Evolutionary conservation across 2,888 invertebrate genomes (phyloP), one percentile per base, ranked within the genome.

Genomic region (Neelides folsomi): DNA sequence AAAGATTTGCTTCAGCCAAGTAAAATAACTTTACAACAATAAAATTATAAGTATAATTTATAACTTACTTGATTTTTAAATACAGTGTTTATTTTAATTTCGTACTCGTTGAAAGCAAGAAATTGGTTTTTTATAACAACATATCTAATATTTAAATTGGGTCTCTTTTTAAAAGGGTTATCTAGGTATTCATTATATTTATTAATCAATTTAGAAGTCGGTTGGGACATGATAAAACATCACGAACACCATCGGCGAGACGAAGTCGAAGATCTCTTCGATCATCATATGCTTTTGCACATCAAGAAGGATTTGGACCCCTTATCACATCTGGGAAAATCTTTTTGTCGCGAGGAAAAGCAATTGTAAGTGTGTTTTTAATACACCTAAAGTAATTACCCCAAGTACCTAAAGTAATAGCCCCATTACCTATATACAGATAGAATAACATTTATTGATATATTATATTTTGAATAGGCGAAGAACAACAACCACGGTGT

Each of bases 271-370:
- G 90, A 66, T 93, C 92, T 34, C 79, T 95, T 58, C 83, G 95
- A 52, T 94, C 94, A 10, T 95, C 97, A 52, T 93, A 98, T 74
- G 97, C 97, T 9, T 98, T 98, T 75, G 92, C 97, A 52, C 97
- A 98, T 74, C 92, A 93, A 68, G 89, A 92, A 76, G 94, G 94
- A 65, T 95, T 94, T 72, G 94, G 94, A 45, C 79, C 90, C 16
- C 83, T 98, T 65, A 98, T 98, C 70, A 97, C 94, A 10, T 90
- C 90, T 46, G 95, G 94, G 55, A 90, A 90, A 73, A 92, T 94
- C 68, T 93, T 94, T 92, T 78, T 82, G 46, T 60, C 60, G 59
- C 59, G 56, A 34, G 35, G 35, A 42, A 48, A 19, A 15, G 27
- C 9, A 34, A 45, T 10, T 49, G 20, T 49, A 15, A 15, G 15